phyloP scores from a whole-genome alignment of 2,797 vertebrate species.

The Nannoperca obscura region DNA sequence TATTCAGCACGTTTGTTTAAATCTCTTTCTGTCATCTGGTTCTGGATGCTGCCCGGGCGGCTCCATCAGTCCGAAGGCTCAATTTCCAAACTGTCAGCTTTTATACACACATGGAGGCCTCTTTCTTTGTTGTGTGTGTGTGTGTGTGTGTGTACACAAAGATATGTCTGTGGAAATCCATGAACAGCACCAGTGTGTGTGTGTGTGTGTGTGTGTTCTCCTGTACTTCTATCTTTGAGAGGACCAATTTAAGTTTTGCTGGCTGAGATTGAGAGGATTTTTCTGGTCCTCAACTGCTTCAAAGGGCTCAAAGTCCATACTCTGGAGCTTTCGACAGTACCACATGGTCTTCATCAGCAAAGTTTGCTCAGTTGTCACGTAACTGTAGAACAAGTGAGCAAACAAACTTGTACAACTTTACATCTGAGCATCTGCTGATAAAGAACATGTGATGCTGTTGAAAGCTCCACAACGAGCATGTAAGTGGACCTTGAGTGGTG shows the following conservation, averaged over 20 bases:
- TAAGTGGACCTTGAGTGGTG: neutral
- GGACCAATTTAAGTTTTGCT: slow-evolving; percentile 4
- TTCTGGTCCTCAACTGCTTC: neutral
- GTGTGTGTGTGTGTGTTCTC: neutral
- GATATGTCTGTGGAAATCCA: slow-evolving; percentile 29
- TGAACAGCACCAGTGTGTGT: slow-evolving; percentile 6
- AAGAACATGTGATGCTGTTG: neutral
- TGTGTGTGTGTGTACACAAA: slow-evolving; percentile 29
- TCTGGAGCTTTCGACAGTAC: neutral
- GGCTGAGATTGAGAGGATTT: neutral
- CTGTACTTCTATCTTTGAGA: slow-evolving; percentile 4
- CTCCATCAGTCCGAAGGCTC: slow-evolving; percentile 70
- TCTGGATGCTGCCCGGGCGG: slow-evolving; percentile 52
- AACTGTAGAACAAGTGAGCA: neutral
- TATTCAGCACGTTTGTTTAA: slow-evolving; percentile 46
- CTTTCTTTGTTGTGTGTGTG: slow-evolving; percentile 44
- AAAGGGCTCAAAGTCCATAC: neutral
- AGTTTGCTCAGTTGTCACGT: neutral
- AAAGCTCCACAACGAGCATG: neutral
- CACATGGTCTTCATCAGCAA: neutral
- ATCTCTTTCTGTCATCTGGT: slow-evolving; percentile 46
- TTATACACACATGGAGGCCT: slow-evolving; percentile 51
- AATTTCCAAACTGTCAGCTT: slow-evolving; percentile 76
- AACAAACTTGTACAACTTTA: neutral
- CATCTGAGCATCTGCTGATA: neutral